These are phyloP conservation scores for Cirrhinus molitorella DNA, from an alignment of 2,797 vertebrate species.

Conservation along the genomic window DNA sequence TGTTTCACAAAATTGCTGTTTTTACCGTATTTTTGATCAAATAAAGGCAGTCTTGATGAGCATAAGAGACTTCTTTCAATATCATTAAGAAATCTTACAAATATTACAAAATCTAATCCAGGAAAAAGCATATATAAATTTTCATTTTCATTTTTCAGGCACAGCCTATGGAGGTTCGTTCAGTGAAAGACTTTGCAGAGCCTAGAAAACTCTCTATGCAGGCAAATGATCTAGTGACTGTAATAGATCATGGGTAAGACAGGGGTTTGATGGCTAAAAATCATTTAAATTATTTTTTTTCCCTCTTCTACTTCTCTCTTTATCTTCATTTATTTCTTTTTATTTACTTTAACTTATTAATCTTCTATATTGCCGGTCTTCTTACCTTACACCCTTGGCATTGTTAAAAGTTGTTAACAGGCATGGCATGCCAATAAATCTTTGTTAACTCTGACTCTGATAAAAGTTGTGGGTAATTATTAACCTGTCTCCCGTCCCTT, in stretches of 20 bases:
- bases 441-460: neutral
- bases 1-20: neutral
- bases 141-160: slow-evolving; percentile 81
- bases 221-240: slow-evolving; percentile 80
- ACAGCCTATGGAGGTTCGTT: slow-evolving; percentile 81
- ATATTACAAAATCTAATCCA: no score
- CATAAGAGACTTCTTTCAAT: neutral
- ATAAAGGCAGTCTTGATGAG: neutral
- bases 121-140: neutral
- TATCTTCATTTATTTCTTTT: neutral
- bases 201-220: slow-evolving; percentile 81
- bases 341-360: neutral
- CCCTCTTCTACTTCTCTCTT: neutral
- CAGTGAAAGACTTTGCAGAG: slow-evolving; percentile 80
- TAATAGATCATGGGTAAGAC: slow-evolving; percentile 87
- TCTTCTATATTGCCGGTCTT: neutral
- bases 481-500: slow-evolving; percentile 17
- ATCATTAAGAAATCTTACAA: neutral
- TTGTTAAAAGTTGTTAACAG: neutral
- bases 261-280: no score
- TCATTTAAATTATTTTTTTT: neutral
- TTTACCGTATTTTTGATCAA: neutral
- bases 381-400: neutral
- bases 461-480: slow-evolving; percentile 55
- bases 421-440: slow-evolving; percentile 16